Evolutionary conservation across 1,140 invertebrate genomes (phyloP).

Genomic region (Goniozus legneri): DNA sequence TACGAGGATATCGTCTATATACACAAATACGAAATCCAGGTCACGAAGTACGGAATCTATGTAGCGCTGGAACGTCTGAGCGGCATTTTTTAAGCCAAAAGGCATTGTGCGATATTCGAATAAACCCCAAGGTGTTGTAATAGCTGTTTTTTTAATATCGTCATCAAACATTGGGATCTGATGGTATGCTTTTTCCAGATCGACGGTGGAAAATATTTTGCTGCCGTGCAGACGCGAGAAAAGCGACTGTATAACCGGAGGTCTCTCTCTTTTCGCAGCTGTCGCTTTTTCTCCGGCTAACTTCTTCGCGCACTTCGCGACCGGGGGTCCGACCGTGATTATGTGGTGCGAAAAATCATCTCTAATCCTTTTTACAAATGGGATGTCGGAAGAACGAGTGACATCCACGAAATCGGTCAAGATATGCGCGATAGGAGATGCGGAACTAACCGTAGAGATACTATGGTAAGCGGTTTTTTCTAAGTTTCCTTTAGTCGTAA

Average conservation of each 20-base stretch:
- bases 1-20: not conserved
- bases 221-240: not conserved
- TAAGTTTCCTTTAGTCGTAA: not conserved
- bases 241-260: no score
- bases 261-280: not conserved
- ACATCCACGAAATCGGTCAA: not conserved
- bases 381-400: not conserved
- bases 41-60: no score
- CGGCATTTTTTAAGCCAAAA: no score
- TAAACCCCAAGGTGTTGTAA: slow-evolving; percentile 29
- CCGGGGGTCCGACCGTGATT: not conserved
- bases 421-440: no score
- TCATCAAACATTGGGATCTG: slow-evolving; percentile 1
- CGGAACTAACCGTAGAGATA: no score
- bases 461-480: not conserved
- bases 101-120: slow-evolving; percentile 38
- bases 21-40: no score
- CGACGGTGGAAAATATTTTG: no score
- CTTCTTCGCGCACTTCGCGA: no score
- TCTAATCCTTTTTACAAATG: no score
- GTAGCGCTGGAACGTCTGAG: no score
- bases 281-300: not conserved
- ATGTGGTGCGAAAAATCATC: not conserved
- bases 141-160: slow-evolving; percentile 45
- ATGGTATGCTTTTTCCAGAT: no score